A percentile compares a stretch with the other conserved stretches of the same genome.
Evolutionary conservation across 2,888 invertebrate genomes (phyloP).

Genomic region (Platypus cylindrus): DNA sequence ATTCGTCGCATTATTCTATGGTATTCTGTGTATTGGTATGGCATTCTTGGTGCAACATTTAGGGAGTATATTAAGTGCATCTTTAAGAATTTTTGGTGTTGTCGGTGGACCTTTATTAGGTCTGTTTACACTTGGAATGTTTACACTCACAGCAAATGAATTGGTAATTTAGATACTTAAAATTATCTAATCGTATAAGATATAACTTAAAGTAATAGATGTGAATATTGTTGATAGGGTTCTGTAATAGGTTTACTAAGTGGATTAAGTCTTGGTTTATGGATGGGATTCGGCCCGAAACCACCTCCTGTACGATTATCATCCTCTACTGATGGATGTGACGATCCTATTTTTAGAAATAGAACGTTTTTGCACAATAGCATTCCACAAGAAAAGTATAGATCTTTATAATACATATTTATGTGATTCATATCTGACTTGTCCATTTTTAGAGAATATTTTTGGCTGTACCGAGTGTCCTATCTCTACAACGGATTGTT

Average conservation of each 20-base stretch:
- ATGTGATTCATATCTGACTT: not conserved
- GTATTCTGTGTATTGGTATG: constrained; percentile 61
- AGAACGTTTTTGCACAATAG: not conserved
- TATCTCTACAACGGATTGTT: constrained; percentile 58
- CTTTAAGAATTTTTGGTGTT: constrained; percentile 75
- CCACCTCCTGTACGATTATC: constrained; percentile 46
- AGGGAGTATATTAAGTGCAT: constrained; percentile 73
- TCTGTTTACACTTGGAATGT: constrained; percentile 77
- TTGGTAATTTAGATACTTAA: constrained; percentile 35
- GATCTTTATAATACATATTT: not conserved
- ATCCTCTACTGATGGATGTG: constrained; percentile 46
- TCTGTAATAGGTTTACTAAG: constrained; percentile 50
- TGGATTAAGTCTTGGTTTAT: constrained; percentile 57
- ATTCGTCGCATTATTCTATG: constrained; percentile 57
- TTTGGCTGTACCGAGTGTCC: constrained; percentile 56
- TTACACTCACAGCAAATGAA: constrained; percentile 61
- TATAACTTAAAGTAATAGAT: not conserved
- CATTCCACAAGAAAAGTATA: not conserved
- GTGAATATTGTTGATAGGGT: constrained; percentile 42
- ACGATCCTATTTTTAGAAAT: constrained; percentile 5
- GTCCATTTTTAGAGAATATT: constrained; percentile 31
- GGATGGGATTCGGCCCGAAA: constrained; percentile 74
- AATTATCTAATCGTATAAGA: not conserved
- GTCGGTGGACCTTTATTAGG: constrained; percentile 80
- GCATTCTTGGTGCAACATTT: constrained; percentile 73